phyloP scores from a whole-genome alignment of 2,113 vertebrate species.

The Macrotus californicus region DNA sequence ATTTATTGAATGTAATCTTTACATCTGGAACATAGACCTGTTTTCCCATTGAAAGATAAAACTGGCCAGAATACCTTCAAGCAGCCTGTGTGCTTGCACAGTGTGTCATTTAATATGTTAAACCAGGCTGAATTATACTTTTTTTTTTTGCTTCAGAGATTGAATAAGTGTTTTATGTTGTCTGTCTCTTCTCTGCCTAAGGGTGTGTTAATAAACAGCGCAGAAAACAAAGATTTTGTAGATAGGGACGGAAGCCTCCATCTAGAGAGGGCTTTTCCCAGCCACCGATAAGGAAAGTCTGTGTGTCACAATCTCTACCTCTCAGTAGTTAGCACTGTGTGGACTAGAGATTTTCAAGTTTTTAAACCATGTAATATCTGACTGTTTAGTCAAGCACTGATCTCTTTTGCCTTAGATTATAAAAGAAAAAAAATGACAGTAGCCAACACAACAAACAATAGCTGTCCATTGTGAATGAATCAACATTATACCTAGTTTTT shows the following conservation, averaged over 20 bases:
- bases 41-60: not conserved
- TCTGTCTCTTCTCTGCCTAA: not conserved
- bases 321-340: not conserved
- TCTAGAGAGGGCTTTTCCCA: not conserved
- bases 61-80: conserved; percentile 2
- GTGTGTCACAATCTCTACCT: not conserved
- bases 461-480: too few species aligned
- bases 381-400: too few species aligned
- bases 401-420: too few species aligned
- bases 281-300: not conserved
- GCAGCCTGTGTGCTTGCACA: not conserved
- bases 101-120: not conserved
- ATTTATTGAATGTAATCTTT: conserved; percentile 16
- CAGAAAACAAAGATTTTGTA: conserved; percentile 16
- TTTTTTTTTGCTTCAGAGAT: not conserved
- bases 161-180: not conserved
- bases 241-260: not conserved
- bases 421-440: too few species aligned
- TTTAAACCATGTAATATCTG: too few species aligned
- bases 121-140: not conserved
- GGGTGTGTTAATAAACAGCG: not conserved
- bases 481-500: too few species aligned
- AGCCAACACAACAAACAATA: too few species aligned
- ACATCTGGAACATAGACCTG: not conserved
- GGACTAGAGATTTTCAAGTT: not conserved